Evolutionary conservation across 2,888 invertebrate genomes (phyloP), one percentile per base, ranked within the genome.

Genomic region (Acrobasis repandana): DNA sequence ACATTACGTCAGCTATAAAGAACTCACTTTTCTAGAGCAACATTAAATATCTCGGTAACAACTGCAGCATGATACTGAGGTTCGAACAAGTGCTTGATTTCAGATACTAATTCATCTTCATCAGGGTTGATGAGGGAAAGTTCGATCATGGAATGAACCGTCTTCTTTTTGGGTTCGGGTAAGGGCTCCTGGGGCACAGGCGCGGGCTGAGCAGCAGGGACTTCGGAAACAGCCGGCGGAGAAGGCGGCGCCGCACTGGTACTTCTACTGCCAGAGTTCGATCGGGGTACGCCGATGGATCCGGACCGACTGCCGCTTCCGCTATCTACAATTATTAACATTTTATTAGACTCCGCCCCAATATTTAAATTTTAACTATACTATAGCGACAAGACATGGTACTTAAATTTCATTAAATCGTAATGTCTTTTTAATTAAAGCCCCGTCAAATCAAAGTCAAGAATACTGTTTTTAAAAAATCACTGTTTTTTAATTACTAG

Each of bases 21-120:
- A 11, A 71, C 87, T 80, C 70, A 91, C 91, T 85, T 90, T 67
- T 90, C 90, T 33, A 89, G 69, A 6, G 82, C 82, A 58, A 88
- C 68, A 68, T 85, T 87, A 38, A 89, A 70, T 62, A 90, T 87
- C 76, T 89, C 89, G 36, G 74, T 80, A 50, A 90, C 74, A 47
- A 88, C 74, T 36, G 81, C 85, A 15, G 87, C 85, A 63, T 91
- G 89, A 61, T 84, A 83, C 63, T 88, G 80, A 0, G 82, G 72
- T 56, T 75, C 70, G 71, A 84, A 85, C 0, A 78, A 66, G 18
- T 80, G 78, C 58, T 85, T 85, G 38, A 89, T 72, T 56, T 90
- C 88, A 14, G 71, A 66, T 0, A 79, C 79, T 62, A 88, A 69
- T 66, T 88, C 88, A 9, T 82, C 81, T 52, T 83, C 79, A 60